Percentiles rank a stretch among this genome's conserved stretches.
phyloP scores from a whole-genome alignment of 1,140 invertebrate genomes.

The Drosophila sulfurigaster region DNA sequence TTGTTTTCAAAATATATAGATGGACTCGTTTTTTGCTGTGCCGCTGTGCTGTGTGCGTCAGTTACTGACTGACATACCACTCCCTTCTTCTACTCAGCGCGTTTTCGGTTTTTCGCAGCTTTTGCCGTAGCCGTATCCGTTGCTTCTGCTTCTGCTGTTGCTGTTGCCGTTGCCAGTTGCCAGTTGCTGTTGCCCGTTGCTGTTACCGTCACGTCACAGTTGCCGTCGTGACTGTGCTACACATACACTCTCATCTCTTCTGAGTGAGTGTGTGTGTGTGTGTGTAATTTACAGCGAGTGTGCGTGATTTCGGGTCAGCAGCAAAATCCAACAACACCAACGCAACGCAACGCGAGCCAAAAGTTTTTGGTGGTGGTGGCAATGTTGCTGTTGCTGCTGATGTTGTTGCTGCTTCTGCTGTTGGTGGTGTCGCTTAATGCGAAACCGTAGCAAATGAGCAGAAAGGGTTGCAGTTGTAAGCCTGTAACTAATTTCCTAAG shows the following conservation, averaged over 20 bases:
- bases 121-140: slow-evolving; percentile 55
- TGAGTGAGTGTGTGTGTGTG: slow-evolving; percentile 28
- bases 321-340: slow-evolving; percentile 57
- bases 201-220: slow-evolving; percentile 68
- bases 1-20: slow-evolving; percentile 46
- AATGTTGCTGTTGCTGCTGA: slow-evolving; percentile 24
- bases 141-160: slow-evolving; percentile 30
- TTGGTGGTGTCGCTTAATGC: slow-evolving; percentile 46
- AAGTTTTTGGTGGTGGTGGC: slow-evolving; percentile 13
- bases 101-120: slow-evolving; percentile 68
- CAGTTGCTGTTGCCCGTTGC: slow-evolving; percentile 43
- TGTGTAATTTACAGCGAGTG: slow-evolving; percentile 82
- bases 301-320: slow-evolving; percentile 81
- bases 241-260: slow-evolving; percentile 18
- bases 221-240: slow-evolving; percentile 42
- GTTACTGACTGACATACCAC: slow-evolving; percentile 85
- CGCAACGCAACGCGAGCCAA: slow-evolving; percentile 45
- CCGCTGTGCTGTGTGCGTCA: slow-evolving; percentile 85
- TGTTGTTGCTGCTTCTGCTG: slow-evolving; percentile 25
- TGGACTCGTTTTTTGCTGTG: slow-evolving; percentile 65
- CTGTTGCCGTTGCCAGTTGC: slow-evolving; percentile 35
- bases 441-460: slow-evolving; percentile 14
- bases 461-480: slow-evolving; percentile 30
- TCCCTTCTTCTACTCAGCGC: slow-evolving; percentile 81
- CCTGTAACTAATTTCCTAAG: slow-evolving; percentile 16